A percentile compares a stretch with the other conserved stretches of the same genome.
Conservation (phyloP, 2,888 invertebrate genomes). For the Octodonta nipae region DNA sequence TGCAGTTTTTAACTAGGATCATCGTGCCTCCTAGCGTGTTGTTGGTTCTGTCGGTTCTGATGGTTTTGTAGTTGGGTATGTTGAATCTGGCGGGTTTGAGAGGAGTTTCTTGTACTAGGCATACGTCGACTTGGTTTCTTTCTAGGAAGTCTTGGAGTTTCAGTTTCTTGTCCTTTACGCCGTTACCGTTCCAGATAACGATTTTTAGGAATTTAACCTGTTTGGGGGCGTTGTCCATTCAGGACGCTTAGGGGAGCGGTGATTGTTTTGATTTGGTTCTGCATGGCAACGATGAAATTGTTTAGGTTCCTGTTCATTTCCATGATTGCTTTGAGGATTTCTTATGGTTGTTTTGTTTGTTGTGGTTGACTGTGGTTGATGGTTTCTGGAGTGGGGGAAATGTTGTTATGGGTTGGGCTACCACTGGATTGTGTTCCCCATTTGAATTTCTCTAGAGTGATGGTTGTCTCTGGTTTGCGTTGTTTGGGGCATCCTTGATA, state of each 20-base stretch:
- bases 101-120: background rate
- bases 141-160: background rate
- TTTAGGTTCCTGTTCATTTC: background rate
- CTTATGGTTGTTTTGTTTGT: background rate
- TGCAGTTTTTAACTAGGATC: background rate
- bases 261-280: background rate
- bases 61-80: background rate
- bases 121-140: background rate
- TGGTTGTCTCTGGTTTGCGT: too few relatives aligned
- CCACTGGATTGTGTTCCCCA: too few relatives aligned
- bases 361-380: background rate
- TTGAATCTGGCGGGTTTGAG: background rate
- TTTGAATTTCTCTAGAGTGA: too few relatives aligned
- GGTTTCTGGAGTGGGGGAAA: background rate
- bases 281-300: background rate
- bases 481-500: too few relatives aligned
- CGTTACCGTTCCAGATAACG: background rate
- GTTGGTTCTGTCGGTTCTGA: background rate
- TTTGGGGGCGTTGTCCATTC: background rate
- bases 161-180: background rate
- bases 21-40: background rate
- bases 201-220: too few relatives aligned
- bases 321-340: background rate
- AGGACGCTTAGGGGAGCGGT: background rate
- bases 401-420: too few relatives aligned